Percentiles rank a stretch among this genome's conserved stretches.
These are phyloP conservation scores for Drosophila anceps DNA, from an alignment of 2,888 invertebrate species.

Conservation along the genomic window DNA sequence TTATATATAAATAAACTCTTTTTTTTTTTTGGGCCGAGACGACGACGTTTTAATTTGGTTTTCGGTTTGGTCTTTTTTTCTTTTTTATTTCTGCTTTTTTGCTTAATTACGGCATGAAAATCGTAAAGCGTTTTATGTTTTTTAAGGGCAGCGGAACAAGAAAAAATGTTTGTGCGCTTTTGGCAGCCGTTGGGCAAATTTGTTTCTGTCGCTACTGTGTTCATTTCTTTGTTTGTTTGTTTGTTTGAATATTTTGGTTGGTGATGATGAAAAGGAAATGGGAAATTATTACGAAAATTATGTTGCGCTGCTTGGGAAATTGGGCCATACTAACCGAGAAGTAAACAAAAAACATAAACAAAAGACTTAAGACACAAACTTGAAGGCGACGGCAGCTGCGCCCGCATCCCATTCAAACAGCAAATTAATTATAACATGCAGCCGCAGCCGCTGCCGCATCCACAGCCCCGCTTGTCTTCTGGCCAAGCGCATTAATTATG, in stretches of 20 bases:
- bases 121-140: slow-evolving; percentile 46
- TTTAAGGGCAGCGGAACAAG: slow-evolving; percentile 58
- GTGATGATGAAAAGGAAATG: slow-evolving; percentile 62
- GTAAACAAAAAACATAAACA: slow-evolving; percentile 34
- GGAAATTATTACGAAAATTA: slow-evolving; percentile 68
- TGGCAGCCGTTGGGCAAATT: slow-evolving; percentile 34
- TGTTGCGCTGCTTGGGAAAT: slow-evolving; percentile 54
- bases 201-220: slow-evolving; percentile 25
- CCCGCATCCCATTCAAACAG: slow-evolving; percentile 45
- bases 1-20: slow-evolving; percentile 35
- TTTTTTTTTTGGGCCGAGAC: slow-evolving; percentile 14
- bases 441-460: slow-evolving; percentile 5
- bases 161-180: slow-evolving; percentile 18
- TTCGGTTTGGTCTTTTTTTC: slow-evolving; percentile 19
- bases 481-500: slow-evolving; percentile 60
- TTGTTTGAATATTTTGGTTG: slow-evolving; percentile 7
- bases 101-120: slow-evolving; percentile 63
- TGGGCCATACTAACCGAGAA: slow-evolving; percentile 44
- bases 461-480: slow-evolving; percentile 39
- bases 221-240: slow-evolving; percentile 34
- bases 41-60: slow-evolving; percentile 59
- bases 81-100: slow-evolving; percentile 36
- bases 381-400: slow-evolving; percentile 35
- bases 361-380: slow-evolving; percentile 69
- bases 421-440: slow-evolving; percentile 64